Conservation (phyloP, 2,113 vertebrate genomes). For the Sphyrna mokarran region DNA sequence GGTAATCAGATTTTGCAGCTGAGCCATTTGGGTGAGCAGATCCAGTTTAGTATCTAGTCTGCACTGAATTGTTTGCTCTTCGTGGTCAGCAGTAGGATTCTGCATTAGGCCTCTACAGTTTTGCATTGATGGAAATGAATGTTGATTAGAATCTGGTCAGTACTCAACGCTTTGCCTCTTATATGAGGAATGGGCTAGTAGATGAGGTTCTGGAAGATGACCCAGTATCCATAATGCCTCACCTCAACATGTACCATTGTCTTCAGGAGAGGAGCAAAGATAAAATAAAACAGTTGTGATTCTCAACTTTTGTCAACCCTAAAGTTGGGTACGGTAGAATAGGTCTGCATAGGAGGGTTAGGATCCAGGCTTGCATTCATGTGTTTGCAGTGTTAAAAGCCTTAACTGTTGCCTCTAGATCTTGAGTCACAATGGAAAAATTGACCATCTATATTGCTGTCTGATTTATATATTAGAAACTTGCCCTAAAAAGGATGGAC, state of each 20-base stretch:
- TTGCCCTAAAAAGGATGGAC: background rate
- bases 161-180: background rate
- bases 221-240: background rate
- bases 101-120: background rate
- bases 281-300: background rate
- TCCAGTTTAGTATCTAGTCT: background rate
- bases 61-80: background rate
- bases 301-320: background rate
- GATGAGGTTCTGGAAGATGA: background rate
- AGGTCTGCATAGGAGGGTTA: background rate
- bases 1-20: background rate
- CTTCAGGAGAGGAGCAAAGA: background rate
- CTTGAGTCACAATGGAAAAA: background rate
- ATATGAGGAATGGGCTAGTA: background rate
- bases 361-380: background rate
- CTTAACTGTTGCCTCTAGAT: background rate
- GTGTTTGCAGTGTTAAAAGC: background rate
- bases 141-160: background rate
- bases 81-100: background rate
- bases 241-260: background rate
- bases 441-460: background rate
- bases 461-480: background rate
- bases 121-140: background rate
- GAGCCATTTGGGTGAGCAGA: background rate
- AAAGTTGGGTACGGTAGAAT: background rate